Percentiles rank a stretch among this genome's conserved stretches.
These are phyloP conservation scores for Helogale parvula DNA, from an alignment of 2,113 vertebrate genomes.

Conservation along the genomic window DNA sequence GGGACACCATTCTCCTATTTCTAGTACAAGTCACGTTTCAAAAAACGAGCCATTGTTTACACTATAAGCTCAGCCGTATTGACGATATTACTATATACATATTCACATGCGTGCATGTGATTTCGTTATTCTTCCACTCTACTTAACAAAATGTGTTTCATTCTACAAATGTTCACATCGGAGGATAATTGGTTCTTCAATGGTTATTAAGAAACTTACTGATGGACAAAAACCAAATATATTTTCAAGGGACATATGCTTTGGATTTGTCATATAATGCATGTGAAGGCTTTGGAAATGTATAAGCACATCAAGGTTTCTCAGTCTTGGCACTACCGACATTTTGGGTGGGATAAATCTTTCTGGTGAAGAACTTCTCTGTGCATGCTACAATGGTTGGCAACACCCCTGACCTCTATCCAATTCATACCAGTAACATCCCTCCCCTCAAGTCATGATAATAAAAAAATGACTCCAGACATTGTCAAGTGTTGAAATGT, in stretches of 20 bases:
- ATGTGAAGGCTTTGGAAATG: neutral
- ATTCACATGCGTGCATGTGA: neutral
- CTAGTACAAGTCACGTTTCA: neutral
- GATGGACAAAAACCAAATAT: neutral
- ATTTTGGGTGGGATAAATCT: neutral
- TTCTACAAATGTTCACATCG: neutral
- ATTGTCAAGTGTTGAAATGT: neutral
- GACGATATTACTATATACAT: too few relatives aligned
- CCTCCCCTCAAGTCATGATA: too few relatives aligned
- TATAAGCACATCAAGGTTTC: neutral
- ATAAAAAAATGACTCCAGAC: neutral
- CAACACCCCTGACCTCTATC: neutral
- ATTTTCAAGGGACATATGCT: neutral
- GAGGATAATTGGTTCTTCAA: neutral
- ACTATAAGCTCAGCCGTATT: neutral
- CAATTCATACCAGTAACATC: neutral
- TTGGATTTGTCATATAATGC: neutral
- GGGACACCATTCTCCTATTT: neutral
- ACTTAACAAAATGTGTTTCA: neutral
- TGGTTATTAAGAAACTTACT: neutral
- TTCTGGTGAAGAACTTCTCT: neutral
- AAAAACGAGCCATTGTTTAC: neutral
- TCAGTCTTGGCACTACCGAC: neutral
- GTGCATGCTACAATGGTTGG: neutral
- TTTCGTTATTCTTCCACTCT: neutral